Evolutionary conservation across 2,113 vertebrate species (phyloP), one percentile per base, ranked within the genome.

Genomic region (Rattus norvegicus): DNA sequence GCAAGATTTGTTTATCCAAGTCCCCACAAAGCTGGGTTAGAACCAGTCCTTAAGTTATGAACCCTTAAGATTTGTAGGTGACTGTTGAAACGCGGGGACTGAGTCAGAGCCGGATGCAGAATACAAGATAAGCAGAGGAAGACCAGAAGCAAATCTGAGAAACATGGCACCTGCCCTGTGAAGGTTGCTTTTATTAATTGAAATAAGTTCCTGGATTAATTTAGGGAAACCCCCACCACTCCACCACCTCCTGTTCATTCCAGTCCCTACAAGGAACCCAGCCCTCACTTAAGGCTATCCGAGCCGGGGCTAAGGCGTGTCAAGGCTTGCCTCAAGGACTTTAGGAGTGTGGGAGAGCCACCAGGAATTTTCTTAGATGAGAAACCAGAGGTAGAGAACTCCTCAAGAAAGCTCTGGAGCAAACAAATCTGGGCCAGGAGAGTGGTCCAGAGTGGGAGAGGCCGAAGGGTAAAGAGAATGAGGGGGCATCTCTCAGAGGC

Each of bases 191-290:
- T 72, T 70, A 47, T 87, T 91, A 16, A 33, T 83, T 91, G 95
- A 89, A 90, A 88, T 90, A 92, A 96, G 54, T n/a, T 80, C 14
- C 61, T 17, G 90, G 75, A 93, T 97, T 94, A 93, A 87, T 85
- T 56, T 73, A 84, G 86, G 11, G 93, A 88, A 95, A 20, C 36
- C 56, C 19, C 5, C 13, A 4, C 65, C 11, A 30, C 28, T 7
- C 67, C 30, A 43, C 30, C 4, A 69, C 33, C 17, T 70, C 39
- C 43, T 52, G n/a, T 70, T 73, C 67, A 84, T 83, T 91, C 69
- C 39, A 87, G 22, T 52, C 33, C 54, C 36, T 6, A 11, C 59
- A 63, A 83, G 67, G 28, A 83, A 28, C 77, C 12, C 91, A 87
- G 72, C 67, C 3, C 0, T 13, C 81, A 39, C 14, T 70, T 81